Conservation (phyloP, 2,888 invertebrate species). For the Ecdyonurus torrentis region DNA sequence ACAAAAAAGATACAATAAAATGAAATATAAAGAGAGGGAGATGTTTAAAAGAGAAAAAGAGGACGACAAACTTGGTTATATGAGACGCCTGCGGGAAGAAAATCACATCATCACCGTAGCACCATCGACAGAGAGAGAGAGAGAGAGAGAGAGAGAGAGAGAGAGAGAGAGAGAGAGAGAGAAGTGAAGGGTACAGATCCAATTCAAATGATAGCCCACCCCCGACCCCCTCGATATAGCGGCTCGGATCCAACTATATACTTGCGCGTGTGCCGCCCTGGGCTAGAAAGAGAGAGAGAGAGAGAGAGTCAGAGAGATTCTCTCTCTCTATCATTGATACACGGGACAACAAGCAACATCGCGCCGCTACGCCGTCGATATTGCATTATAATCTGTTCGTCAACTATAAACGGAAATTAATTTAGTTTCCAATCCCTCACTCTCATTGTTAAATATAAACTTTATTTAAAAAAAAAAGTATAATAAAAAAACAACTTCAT, state of each 20-base stretch:
- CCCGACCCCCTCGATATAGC: not conserved
- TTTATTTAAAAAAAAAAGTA: not conserved
- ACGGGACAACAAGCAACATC: not conserved
- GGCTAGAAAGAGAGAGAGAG: not conserved
- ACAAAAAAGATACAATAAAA: not conserved
- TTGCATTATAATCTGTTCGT: not conserved
- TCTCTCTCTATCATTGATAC: no score
- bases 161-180: not conserved
- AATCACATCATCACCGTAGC: not conserved
- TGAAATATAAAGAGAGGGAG: no score
- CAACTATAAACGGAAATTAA: not conserved
- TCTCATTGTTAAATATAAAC: no score
- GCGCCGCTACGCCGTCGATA: no score
- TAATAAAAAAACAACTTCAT: not conserved
- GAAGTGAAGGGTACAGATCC: not conserved
- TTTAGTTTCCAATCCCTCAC: not conserved
- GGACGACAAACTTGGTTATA: not conserved
- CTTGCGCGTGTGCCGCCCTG: not conserved
- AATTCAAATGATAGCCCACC: not conserved
- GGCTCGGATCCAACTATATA: not conserved
- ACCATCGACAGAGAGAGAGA: not conserved
- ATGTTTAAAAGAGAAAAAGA: not conserved
- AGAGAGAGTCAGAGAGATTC: not conserved
- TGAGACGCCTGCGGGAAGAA: not conserved
- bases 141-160: not conserved